Base-by-base conservation (phyloP, 37 sponge, comb jelly and placozoan genomes). In the Crambe crambe region DNA sequence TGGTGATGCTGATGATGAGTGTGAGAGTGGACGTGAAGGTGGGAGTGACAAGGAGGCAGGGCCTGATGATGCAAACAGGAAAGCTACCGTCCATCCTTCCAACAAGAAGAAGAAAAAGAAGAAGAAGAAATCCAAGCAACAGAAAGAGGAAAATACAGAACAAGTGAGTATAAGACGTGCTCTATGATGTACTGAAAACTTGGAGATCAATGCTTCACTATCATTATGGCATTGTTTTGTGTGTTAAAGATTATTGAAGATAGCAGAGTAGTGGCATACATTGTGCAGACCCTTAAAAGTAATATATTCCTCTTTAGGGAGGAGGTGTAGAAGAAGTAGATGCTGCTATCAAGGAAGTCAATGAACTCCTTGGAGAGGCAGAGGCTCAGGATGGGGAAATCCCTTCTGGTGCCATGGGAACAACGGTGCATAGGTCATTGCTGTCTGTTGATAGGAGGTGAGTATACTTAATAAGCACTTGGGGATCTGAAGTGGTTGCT, bases 391-490 rank as follows among this genome's bases (percentile, higher is more conserved):
- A 37, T 20, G 27, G 58, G 2, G 59, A 29, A 6, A 6, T 69
- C 31, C 76, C 44, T 9, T 18, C 31, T 35, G 36, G 35, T 58
- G 54, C 51, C 32, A 44, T 32, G 25, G 67, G 9, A 31, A 58
- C 78, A 21, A 42, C 74, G 20, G 35, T 25, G 15, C 64, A 72
- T 9, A 80, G 62, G 37, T 35, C 86, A 0, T 40, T 91, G 1
- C 75, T 91, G 12, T 38, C 34, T 30, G 88, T 91, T 34, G 92
- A 91, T 42, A 91, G 79, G 57, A 83, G 92, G 92, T 91, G 37
- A 6, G 42, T 35, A 47, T 6, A 41, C 3, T 27, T 22, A 54
- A 37, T 71, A 40, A 51, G 35, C 15, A 68, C 72, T 22, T 17
- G 4, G 18, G 3, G 38, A 60, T 42, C 3, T 61, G 43, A 60